Percentiles rank a stretch among this genome's conserved stretches.
Evolutionary conservation across 2,113 vertebrate genomes (phyloP).

Genomic region (Burhinus oedicnemus): DNA sequence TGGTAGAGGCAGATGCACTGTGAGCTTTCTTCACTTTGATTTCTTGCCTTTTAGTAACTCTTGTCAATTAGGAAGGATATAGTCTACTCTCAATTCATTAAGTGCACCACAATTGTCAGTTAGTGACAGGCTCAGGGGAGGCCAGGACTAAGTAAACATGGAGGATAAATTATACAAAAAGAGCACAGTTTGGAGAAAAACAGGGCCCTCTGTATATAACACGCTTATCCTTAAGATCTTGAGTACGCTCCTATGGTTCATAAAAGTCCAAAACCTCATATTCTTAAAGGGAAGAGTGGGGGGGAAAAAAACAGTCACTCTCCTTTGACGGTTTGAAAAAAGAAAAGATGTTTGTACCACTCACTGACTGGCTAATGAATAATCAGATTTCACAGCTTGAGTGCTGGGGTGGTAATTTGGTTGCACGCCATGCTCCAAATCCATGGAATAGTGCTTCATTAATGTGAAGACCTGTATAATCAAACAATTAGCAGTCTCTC

Average conservation of each 20-base stretch:
- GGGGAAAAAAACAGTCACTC: constrained; percentile 69
- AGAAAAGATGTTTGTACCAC: constrained; percentile 90
- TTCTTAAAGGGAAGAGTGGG: constrained; percentile 28
- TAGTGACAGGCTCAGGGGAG: constrained; percentile 42
- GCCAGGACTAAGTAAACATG: background rate
- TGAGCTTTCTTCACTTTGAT: constrained; percentile 36
- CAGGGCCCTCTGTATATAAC: background rate
- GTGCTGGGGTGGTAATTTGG: constrained; percentile 97
- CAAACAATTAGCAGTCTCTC: constrained; percentile 97
- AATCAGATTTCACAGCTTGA: constrained; percentile 99
- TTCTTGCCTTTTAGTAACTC: constrained; percentile 44
- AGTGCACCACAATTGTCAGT: constrained; percentile 39
- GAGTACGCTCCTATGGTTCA: background rate
- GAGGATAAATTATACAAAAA: background rate
- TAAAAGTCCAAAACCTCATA: constrained; percentile 54
- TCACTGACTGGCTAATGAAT: constrained; percentile 99
- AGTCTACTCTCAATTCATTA: constrained; percentile 56
- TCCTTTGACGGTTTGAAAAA: constrained; percentile 79
- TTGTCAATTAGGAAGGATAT: constrained; percentile 50
- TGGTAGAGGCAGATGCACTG: constrained; percentile 14
- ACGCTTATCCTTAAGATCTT: constrained; percentile 18
- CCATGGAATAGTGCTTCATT: constrained; percentile 98
- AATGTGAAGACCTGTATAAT: constrained; percentile 99
- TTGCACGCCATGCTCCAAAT: constrained; percentile 95
- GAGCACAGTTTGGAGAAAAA: background rate